These are phyloP conservation scores for Cisticola juncidis DNA, from an alignment of 2,113 vertebrate species.

Conservation along the genomic window DNA sequence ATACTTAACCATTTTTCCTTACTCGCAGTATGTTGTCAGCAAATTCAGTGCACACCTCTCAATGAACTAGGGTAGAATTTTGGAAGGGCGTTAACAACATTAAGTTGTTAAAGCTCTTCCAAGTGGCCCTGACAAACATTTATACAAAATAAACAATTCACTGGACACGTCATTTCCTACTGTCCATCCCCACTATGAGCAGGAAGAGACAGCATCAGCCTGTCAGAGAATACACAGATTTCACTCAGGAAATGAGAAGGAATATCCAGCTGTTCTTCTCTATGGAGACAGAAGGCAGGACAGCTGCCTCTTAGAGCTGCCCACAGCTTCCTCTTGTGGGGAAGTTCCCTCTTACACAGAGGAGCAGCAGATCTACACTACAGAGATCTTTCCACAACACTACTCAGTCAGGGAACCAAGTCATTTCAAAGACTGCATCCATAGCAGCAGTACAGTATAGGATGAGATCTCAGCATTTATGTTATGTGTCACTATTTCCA, in stretches of 20 bases:
- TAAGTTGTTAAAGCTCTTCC: not conserved
- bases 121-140: not conserved
- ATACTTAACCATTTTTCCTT: not conserved
- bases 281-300: not conserved
- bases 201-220: not conserved
- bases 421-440: not conserved
- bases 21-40: not conserved
- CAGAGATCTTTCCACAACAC: not conserved
- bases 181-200: not conserved
- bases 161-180: not conserved
- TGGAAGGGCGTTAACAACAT: not conserved
- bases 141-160: not conserved
- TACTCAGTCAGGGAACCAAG: not conserved
- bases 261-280: not conserved
- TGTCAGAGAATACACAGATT: not conserved
- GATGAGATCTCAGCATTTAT: not conserved
- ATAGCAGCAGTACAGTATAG: not conserved
- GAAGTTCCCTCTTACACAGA: not conserved
- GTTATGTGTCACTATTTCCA: not conserved
- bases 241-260: not conserved
- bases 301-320: no score
- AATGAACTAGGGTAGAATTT: not conserved
- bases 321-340: no score
- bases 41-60: not conserved
- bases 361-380: not conserved